Evolutionary conservation across 2,888 invertebrate genomes (phyloP), one percentile per base, ranked within the genome.

Genomic region (Noctua fimbriata): DNA sequence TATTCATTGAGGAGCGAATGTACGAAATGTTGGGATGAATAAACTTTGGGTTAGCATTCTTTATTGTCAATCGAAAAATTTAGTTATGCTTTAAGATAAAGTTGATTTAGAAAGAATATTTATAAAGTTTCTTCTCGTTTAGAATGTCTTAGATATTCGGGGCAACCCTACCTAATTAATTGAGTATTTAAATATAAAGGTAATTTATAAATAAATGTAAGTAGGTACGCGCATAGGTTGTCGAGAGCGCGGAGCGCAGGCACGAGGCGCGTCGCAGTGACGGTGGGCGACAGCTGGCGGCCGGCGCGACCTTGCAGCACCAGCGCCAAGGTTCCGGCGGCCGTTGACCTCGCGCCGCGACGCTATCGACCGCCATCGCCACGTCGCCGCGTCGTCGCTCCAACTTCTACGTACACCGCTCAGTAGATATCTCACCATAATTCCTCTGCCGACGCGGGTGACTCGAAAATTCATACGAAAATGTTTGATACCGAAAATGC

Each of bases 301-400:
- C 32, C 82, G 89, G 72, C 79, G 82, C 89, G 89, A 89, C 94
- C 94, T 94, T 94, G 94, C 93, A 91, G 90, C 91, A 91, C 81
- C 91, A 89, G 87, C 93, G 91, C 90, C 94, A 93, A 94, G 94
- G 94, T 93, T 92, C 89, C 89, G 89, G 76, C 90, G 94, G 92
- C 76, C 93, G 91, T 84, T 90, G 93, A 92, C 90, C 93, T 87
- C 90, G 90, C 91, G 88, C 87, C 90, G 89, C 87, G 89, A 78
- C 90, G 89, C 84, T 89, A 90, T 90, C 91, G 90, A 89, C 90
- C 90, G 89, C 77, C 81, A 32, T 44, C 78, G 83, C 84, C 86
- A 82, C 83, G 86, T 83, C 74, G 77, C 12, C 78, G 78, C 82
- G 83, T 77, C 83, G 83, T 81, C 72, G 76, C 79, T 76, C 78